These are phyloP conservation scores for Myopa testacea DNA, from an alignment of 2,888 invertebrate genomes.

Conservation along the genomic window DNA sequence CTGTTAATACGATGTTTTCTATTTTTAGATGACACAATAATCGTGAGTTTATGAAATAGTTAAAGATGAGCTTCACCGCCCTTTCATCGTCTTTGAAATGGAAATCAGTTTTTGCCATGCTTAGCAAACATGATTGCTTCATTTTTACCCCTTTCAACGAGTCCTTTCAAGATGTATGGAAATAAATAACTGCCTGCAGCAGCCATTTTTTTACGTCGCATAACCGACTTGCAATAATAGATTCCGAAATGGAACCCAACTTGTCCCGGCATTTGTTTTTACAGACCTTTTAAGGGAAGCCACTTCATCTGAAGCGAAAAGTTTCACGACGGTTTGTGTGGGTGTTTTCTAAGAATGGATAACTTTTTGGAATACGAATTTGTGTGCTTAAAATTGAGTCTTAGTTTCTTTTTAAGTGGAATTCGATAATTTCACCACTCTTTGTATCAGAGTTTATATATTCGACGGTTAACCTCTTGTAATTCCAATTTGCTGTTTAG, in stretches of 20 bases:
- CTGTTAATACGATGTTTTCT: not conserved
- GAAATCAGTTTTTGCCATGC: constrained; percentile 2
- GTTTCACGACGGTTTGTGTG: not conserved
- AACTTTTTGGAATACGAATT: too few relatives aligned
- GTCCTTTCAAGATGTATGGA: not conserved
- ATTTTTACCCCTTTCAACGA: not conserved
- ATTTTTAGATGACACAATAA: not conserved
- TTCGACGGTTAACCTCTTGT: too few relatives aligned
- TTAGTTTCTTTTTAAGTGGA: too few relatives aligned
- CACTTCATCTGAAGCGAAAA: not conserved
- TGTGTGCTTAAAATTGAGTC: too few relatives aligned
- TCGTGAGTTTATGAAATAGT: not conserved
- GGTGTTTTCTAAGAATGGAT: too few relatives aligned
- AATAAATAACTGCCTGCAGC: constrained; percentile 25
- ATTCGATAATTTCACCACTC: too few relatives aligned
- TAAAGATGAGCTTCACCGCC: not conserved
- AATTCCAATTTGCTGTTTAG: too few relatives aligned
- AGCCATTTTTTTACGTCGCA: not conserved
- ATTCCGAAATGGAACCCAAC: too few relatives aligned
- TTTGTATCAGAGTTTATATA: too few relatives aligned
- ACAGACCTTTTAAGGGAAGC: not conserved
- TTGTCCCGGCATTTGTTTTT: not conserved
- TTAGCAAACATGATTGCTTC: not conserved
- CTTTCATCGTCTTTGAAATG: constrained; percentile 20
- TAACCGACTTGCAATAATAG: too few relatives aligned